Conservation (phyloP, 2,113 vertebrate species). For the Oryzias javanicus region DNA sequence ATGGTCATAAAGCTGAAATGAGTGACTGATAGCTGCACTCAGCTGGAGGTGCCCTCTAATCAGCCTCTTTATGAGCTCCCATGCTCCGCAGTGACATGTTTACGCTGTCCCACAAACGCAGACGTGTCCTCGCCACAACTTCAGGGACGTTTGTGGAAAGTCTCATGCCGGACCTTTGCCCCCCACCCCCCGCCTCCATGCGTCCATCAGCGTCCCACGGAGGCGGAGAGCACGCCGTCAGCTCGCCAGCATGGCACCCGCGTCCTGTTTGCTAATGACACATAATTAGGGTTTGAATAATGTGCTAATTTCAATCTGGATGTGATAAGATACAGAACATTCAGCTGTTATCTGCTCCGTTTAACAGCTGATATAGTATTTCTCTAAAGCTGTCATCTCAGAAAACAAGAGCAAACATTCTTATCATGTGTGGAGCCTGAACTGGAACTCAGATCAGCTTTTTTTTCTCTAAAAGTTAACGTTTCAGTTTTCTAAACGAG, state of each 20-base stretch:
- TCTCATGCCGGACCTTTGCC: constrained; percentile 5
- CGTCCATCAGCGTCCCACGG: no score
- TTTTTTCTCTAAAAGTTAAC: no score
- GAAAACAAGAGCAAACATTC: background rate
- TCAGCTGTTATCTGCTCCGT: constrained; percentile 5
- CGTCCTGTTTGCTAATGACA: constrained; percentile 24
- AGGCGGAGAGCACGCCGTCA: no score
- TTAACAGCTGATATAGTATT: constrained; percentile 7
- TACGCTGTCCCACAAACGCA: constrained; percentile 43
- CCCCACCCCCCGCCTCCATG: no score
- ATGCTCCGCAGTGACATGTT: constrained; percentile 64
- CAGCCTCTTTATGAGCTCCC: constrained; percentile 59
- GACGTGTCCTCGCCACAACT: constrained; percentile 51
- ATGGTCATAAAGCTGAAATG: constrained; percentile 64
- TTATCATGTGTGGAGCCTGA: no score
- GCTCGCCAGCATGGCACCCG: background rate
- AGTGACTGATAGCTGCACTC: constrained; percentile 65
- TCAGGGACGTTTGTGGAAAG: constrained; percentile 25
- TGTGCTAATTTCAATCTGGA: constrained; percentile 10
- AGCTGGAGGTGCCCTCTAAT: constrained; percentile 66
- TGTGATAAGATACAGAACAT: constrained; percentile 21
- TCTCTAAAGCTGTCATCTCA: background rate
- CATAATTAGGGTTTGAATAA: constrained; percentile 27
- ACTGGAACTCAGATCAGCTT: no score
- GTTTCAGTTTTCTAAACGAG: no score